A percentile compares a stretch with the other conserved stretches of the same genome.
Evolutionary conservation across 2,888 invertebrate genomes (phyloP).

Genomic region (Drosophila putrida): DNA sequence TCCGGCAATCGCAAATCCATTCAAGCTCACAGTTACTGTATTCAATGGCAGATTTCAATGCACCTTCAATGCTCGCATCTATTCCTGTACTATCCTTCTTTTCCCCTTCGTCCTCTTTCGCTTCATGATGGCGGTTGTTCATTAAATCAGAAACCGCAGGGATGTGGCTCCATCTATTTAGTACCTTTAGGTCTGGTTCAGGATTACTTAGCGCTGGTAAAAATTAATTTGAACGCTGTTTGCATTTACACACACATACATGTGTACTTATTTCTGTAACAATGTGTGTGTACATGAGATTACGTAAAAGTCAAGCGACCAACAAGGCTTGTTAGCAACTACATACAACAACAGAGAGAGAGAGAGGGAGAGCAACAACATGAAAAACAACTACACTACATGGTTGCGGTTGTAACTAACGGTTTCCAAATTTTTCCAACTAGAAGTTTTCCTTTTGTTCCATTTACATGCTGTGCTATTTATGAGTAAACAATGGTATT

Average conservation of each 20-base stretch:
- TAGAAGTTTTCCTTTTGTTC: conserved; percentile 14
- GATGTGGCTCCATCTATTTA: not conserved
- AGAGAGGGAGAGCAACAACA: conserved; percentile 2
- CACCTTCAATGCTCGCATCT: conserved; percentile 23
- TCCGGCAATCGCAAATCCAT: conserved; percentile 32
- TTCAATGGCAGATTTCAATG: conserved; percentile 40
- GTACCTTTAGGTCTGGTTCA: conserved; percentile 8
- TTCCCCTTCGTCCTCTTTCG: no score
- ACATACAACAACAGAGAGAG: conserved; percentile 9
- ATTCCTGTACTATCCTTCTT: not conserved
- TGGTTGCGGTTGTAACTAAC: conserved; percentile 26
- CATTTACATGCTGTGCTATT: conserved; percentile 15
- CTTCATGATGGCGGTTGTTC: not conserved
- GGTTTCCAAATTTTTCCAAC: conserved; percentile 38
- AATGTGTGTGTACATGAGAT: conserved; percentile 14
- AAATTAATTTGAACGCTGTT: conserved; percentile 59
- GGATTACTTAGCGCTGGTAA: conserved; percentile 41
- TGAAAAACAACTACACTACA: conserved; percentile 8
- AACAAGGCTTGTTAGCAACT: conserved; percentile 34
- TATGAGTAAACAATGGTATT: conserved; percentile 13
- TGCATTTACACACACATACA: conserved; percentile 17
- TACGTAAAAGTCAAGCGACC: conserved; percentile 23
- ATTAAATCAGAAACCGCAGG: conserved; percentile 33
- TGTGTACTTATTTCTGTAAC: conserved; percentile 19
- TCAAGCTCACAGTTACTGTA: conserved; percentile 34